phyloP scores from a whole-genome alignment of 2,797 vertebrate species.

The Melanotaenia pygmaea region DNA sequence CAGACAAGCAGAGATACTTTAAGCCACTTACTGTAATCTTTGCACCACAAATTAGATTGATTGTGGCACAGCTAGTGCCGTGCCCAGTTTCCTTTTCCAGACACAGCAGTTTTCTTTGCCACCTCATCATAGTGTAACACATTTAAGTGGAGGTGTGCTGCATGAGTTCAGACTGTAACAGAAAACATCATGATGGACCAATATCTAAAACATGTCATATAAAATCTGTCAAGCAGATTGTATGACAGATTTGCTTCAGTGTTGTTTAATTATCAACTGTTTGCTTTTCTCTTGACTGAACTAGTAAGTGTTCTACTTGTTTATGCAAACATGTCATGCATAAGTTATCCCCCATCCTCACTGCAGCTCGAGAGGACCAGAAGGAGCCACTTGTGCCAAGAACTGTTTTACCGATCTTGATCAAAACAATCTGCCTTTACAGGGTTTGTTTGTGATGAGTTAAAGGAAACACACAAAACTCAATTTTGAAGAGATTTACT shows the following conservation, averaged over 20 bases:
- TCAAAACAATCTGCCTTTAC: neutral
- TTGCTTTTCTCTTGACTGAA: neutral
- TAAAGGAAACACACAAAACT: neutral
- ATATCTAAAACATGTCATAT: neutral
- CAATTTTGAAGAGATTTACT: no score
- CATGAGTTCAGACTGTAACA: neutral
- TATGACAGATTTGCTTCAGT: neutral
- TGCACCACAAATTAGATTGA: conserved; percentile 47
- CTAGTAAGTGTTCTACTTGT: conserved; percentile 8
- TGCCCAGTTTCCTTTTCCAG: conserved; percentile 40
- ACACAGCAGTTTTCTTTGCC: conserved; percentile 34
- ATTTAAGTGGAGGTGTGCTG: neutral
- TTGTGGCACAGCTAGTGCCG: conserved; percentile 50
- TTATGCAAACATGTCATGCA: conserved; percentile 35
- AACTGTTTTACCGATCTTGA: neutral
- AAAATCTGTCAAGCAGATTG: neutral
- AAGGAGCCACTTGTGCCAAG: conserved; percentile 37
- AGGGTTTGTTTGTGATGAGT: neutral
- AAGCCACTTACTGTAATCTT: conserved; percentile 26
- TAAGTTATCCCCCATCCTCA: conserved; percentile 39
- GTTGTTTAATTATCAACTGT: neutral
- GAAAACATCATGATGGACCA: neutral
- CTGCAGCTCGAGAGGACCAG: conserved; percentile 20
- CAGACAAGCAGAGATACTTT: conserved; percentile 9
- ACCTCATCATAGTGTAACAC: conserved; percentile 30